phyloP scores from a whole-genome alignment of 2,113 vertebrate species.

The Leptocoma aspasia region DNA sequence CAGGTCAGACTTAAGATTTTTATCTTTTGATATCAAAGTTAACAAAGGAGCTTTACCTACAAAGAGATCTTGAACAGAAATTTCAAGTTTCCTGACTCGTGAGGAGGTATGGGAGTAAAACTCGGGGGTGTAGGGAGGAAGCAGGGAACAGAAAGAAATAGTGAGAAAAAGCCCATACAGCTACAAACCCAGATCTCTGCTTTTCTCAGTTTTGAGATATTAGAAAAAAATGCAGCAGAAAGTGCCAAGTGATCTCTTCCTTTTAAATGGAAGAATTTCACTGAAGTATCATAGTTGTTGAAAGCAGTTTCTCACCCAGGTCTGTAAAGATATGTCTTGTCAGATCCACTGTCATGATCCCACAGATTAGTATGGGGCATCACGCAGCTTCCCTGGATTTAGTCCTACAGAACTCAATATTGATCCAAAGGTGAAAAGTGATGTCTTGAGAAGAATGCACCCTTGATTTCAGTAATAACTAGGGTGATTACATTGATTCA shows the following conservation, averaged over 20 bases:
- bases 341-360: not conserved
- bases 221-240: not conserved
- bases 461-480: not conserved
- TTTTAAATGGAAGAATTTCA: not conserved
- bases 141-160: not conserved
- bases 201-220: not conserved
- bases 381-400: not conserved
- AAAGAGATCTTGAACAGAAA: not conserved
- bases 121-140: rapidly evolving
- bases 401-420: not conserved
- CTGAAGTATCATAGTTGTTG: not conserved
- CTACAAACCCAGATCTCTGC: not conserved
- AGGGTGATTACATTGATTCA: not conserved
- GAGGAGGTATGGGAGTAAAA: not conserved
- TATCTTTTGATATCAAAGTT: not conserved
- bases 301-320: not conserved
- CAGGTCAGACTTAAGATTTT: not conserved
- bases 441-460: not conserved
- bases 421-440: not conserved
- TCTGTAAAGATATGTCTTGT: not conserved
- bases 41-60: not conserved
- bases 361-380: not conserved
- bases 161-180: not conserved
- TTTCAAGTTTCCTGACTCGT: not conserved
- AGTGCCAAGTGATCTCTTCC: not conserved